Percentiles rank a stretch among this genome's conserved stretches.
These are phyloP conservation scores for Otolemur garnettii DNA, from an alignment of 2,113 vertebrate species.

Conservation along the genomic window DNA sequence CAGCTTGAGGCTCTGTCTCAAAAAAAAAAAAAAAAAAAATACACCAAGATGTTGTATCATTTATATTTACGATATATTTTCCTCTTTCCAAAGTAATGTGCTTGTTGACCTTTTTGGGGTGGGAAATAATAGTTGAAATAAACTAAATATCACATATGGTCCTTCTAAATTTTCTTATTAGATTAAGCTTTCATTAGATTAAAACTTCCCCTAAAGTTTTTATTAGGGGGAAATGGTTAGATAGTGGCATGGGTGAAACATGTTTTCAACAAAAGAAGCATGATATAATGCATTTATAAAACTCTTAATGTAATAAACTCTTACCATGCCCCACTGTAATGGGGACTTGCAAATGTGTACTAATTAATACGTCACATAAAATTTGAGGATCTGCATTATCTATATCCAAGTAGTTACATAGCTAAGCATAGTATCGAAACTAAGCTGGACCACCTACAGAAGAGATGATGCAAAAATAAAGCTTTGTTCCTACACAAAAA, in stretches of 20 bases:
- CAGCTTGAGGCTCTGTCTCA: no score
- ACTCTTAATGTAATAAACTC: background rate
- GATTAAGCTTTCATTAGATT: background rate
- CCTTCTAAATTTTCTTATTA: background rate
- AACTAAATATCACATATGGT: background rate
- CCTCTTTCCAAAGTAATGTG: background rate
- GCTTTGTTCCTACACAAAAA: conserved; percentile 31
- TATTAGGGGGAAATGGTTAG: background rate
- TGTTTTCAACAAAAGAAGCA: background rate
- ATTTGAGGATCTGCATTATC: background rate
- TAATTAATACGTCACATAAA: conserved; percentile 5
- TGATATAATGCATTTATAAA: background rate
- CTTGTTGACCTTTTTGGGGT: background rate
- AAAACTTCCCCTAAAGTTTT: background rate
- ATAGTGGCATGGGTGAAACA: background rate
- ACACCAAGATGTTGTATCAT: background rate
- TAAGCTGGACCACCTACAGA: background rate
- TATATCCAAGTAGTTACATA: background rate
- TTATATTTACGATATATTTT: background rate
- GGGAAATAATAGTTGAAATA: background rate
- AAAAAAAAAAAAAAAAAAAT: no score
- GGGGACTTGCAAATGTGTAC: background rate
- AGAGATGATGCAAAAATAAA: background rate
- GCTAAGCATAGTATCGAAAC: conserved; percentile 1
- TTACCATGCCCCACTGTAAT: background rate